phyloP scores from a whole-genome alignment of 2,113 vertebrate species.

The Desmodus rotundus region DNA sequence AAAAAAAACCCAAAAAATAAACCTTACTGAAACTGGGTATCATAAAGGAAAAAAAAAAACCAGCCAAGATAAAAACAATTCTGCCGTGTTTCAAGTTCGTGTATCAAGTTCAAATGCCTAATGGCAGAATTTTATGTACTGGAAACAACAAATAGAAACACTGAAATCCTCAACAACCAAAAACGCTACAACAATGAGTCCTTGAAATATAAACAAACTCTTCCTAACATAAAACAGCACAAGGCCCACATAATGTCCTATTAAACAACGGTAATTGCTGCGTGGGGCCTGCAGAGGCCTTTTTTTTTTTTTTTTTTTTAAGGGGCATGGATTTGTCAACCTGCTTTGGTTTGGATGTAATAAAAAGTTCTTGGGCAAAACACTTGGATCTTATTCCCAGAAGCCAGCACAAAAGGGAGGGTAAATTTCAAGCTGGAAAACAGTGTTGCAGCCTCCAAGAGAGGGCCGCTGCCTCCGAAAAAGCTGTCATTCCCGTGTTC shows the following conservation, averaged over 20 bases:
- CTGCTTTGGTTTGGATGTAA: conserved; percentile 11
- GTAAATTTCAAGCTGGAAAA: conserved; percentile 11
- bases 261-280: conserved; percentile 63
- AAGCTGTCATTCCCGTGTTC: background rate
- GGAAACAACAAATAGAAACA: conserved; percentile 13
- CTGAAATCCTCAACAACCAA: conserved; percentile 5
- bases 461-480: background rate
- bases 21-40: conserved; percentile 48
- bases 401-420: background rate
- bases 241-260: conserved; percentile 55
- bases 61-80: background rate
- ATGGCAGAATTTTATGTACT: background rate
- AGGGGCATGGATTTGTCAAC: background rate
- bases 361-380: conserved; percentile 34
- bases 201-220: conserved; percentile 57
- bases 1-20: background rate
- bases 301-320: background rate
- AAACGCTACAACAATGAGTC: background rate
- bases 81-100: conserved; percentile 28
- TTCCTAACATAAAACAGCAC: conserved; percentile 54
- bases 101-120: conserved; percentile 40
- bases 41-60: conserved; percentile 20
- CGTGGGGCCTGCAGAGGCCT: conserved; percentile 25
- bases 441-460: background rate
- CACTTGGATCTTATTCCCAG: conserved; percentile 5